phyloP scores from a whole-genome alignment of 2,888 invertebrate species.

The Cheilosia impressa region DNA sequence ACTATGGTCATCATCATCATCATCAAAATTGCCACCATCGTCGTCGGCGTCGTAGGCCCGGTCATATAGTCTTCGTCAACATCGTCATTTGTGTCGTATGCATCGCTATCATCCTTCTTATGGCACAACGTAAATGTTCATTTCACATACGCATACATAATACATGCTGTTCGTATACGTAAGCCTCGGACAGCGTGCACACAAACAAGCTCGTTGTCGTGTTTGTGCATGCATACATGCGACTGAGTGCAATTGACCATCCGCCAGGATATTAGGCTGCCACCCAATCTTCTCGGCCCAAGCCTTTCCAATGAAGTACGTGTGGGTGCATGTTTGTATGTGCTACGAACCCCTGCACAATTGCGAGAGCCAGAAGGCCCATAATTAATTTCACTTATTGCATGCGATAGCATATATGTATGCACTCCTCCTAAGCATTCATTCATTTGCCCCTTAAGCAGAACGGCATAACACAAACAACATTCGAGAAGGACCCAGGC shows the following conservation, averaged over 20 bases:
- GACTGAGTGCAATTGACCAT: constrained; percentile 71
- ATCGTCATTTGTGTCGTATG: constrained; percentile 72
- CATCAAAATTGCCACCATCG: constrained; percentile 59
- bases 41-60: constrained; percentile 46
- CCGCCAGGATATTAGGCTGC: constrained; percentile 63
- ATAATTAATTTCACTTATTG: constrained; percentile 82
- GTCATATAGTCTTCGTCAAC: constrained; percentile 65
- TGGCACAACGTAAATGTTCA: constrained; percentile 44
- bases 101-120: constrained; percentile 69
- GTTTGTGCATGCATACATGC: constrained; percentile 31
- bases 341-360: constrained; percentile 52
- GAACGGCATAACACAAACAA: constrained; percentile 55
- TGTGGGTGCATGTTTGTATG: constrained; percentile 53
- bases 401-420: constrained; percentile 78
- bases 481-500: constrained; percentile 33
- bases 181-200: neutral
- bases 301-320: neutral
- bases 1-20: constrained; percentile 60
- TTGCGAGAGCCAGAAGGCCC: constrained; percentile 77
- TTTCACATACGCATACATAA: constrained; percentile 18
- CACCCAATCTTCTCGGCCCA: constrained; percentile 19
- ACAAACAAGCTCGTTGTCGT: constrained; percentile 33
- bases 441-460: constrained; percentile 61
- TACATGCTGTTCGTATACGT: neutral
- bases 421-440: constrained; percentile 46